Evolutionary conservation across 2,113 vertebrate genomes (phyloP).

Genomic region (Colistium nudipinnis): DNA sequence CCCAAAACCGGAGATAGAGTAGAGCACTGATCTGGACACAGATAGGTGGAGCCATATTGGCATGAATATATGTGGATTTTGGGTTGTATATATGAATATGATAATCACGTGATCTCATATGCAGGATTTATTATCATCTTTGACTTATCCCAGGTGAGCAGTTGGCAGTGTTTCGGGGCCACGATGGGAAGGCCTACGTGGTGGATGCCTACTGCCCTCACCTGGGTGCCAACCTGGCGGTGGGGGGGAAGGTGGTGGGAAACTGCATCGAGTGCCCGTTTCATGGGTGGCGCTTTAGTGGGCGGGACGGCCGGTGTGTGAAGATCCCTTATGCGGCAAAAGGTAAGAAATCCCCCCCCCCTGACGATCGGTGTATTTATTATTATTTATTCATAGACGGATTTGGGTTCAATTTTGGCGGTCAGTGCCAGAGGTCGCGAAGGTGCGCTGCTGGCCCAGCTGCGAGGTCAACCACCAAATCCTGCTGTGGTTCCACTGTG

Average conservation of each 20-base stretch:
- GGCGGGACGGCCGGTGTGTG: slow-evolving; percentile 81
- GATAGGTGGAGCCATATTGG: too few species aligned
- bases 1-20: too few species aligned
- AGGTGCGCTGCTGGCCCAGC: slow-evolving; percentile 77
- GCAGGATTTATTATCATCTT: neutral
- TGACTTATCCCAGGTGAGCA: slow-evolving; percentile 75
- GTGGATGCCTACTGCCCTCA: slow-evolving; percentile 86
- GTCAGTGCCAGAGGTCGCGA: slow-evolving; percentile 82
- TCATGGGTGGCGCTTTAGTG: slow-evolving; percentile 86
- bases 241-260: slow-evolving; percentile 82
- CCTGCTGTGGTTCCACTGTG: slow-evolving; percentile 84
- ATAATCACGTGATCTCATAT: neutral
- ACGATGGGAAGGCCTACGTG: slow-evolving; percentile 76
- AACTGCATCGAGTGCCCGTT: slow-evolving; percentile 85
- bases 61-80: too few species aligned
- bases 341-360: slow-evolving; percentile 65
- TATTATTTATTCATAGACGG: too few species aligned
- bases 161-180: slow-evolving; percentile 75
- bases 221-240: slow-evolving; percentile 82
- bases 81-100: too few species aligned
- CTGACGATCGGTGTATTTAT: too few species aligned
- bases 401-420: neutral
- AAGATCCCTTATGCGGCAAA: slow-evolving; percentile 80
- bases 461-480: slow-evolving; percentile 81
- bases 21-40: too few species aligned